Evolutionary conservation across 2,797 vertebrate species (phyloP), one percentile per base, ranked within the genome.

Genomic region (Clarias platycephalus): DNA sequence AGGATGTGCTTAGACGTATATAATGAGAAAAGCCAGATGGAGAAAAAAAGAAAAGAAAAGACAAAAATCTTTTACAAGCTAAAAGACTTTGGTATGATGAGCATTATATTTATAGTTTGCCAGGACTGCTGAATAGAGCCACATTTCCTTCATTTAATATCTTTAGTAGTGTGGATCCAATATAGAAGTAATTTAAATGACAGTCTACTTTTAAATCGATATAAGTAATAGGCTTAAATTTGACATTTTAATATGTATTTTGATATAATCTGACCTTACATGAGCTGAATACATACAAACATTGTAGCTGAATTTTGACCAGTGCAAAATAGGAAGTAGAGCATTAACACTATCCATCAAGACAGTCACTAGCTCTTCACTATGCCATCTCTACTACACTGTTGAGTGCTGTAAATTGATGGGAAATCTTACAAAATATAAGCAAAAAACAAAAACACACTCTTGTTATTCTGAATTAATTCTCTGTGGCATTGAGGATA

Each of bases 401-500:
- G 58, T 67, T 26, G 71, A 81, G 71, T 40, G 81, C 40, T 71
- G 74, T 76, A 81, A 87, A 84, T 88, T 75, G 79, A 68, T 85
- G 62, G 87, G 91, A 76, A 90, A 86, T 92, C 87, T 92, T 86
- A 82, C 85, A 91, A 90, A 76, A 87, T 87, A 91, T 89, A 88
- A 85, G 85, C 89, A 89, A 87, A 87, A 79, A 92, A 90, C 90
- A 91, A 92, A 91, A 85, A 88, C 85, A 86, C 88, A 83, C 67
- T 88, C 85, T 88, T 92, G 88, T 71, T 81, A 88, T 83, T 89
- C 68, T 88, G 88, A 94, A 93, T 91, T 88, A 91, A 90, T 92
- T 87, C 91, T 86, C 87, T 77, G 87, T 93, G 80, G 84, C 66
- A 91, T 91, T 91, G 86, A 94, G 91, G 81, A 91, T 86, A 87